Evolutionary conservation across 1,140 invertebrate genomes (phyloP).

Genomic region (Apolygus lucorum): DNA sequence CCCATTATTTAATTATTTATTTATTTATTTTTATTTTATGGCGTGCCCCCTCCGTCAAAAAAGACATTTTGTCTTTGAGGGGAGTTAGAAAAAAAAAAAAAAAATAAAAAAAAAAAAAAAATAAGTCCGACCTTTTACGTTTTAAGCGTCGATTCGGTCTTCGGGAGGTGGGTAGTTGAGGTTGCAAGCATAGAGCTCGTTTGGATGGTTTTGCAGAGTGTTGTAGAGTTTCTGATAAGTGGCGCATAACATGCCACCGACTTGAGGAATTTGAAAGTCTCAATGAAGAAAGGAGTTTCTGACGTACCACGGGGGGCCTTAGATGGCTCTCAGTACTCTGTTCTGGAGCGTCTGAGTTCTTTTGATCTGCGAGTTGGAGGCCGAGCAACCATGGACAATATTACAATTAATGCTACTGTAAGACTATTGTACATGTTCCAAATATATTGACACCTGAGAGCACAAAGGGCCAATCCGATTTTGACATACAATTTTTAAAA

Average conservation of each 20-base stretch:
- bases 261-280: neutral
- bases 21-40: too few species aligned
- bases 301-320: neutral
- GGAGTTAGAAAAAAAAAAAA: neutral
- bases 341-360: neutral
- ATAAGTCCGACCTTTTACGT: neutral
- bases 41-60: too few species aligned
- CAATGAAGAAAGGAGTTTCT: neutral
- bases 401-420: too few species aligned
- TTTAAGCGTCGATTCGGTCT: neutral
- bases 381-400: too few species aligned
- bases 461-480: too few species aligned
- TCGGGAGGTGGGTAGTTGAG: neutral
- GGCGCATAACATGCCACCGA: neutral
- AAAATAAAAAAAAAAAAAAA: neutral
- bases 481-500: too few species aligned
- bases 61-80: too few species aligned
- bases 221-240: neutral
- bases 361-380: too few species aligned
- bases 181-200: neutral
- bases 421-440: too few species aligned
- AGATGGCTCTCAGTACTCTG: neutral
- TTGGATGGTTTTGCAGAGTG: neutral
- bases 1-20: too few species aligned
- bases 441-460: too few species aligned